A percentile compares a stretch with the other conserved stretches of the same genome.
These are phyloP conservation scores for Villa cingulata DNA, from an alignment of 2,888 invertebrate species.

Conservation along the genomic window DNA sequence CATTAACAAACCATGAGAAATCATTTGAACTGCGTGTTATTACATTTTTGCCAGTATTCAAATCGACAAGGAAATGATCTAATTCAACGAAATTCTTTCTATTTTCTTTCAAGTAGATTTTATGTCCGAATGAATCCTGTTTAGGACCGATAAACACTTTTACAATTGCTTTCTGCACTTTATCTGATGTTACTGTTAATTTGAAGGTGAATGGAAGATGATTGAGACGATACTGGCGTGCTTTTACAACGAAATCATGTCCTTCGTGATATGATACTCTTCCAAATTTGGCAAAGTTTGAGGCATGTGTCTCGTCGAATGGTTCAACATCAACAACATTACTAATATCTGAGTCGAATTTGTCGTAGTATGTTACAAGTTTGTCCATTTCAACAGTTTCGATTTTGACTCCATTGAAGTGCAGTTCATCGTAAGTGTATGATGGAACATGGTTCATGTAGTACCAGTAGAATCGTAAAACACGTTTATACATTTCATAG, in stretches of 20 bases:
- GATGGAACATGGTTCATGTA: constrained; percentile 46
- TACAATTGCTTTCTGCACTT: constrained; percentile 46
- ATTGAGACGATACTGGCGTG: constrained; percentile 48
- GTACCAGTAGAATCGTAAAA: constrained; percentile 42
- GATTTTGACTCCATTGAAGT: constrained; percentile 50
- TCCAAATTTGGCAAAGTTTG: constrained; percentile 23
- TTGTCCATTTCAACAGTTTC: constrained; percentile 49
- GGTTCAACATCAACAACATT: constrained; percentile 30
- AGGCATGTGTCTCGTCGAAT: constrained; percentile 30
- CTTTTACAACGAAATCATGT: constrained; percentile 39
- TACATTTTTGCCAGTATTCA: constrained; percentile 42
- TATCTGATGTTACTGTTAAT: constrained; percentile 44
- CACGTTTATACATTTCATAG: constrained; percentile 52
- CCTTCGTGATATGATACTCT: constrained; percentile 26
- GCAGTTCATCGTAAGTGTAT: constrained; percentile 48
- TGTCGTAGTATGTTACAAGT: constrained; percentile 54
- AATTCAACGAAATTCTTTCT: constrained; percentile 52
- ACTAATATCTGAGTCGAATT: constrained; percentile 48
- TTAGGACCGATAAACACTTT: constrained; percentile 60
- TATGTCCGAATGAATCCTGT: constrained; percentile 43
- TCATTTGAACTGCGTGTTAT: constrained; percentile 48
- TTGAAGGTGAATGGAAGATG: constrained; percentile 50
- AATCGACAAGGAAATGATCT: constrained; percentile 48
- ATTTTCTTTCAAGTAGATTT: constrained; percentile 43
- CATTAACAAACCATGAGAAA: constrained; percentile 50